Evolutionary conservation across 2,113 vertebrate genomes (phyloP).

Genomic region (Piprites chloris): DNA sequence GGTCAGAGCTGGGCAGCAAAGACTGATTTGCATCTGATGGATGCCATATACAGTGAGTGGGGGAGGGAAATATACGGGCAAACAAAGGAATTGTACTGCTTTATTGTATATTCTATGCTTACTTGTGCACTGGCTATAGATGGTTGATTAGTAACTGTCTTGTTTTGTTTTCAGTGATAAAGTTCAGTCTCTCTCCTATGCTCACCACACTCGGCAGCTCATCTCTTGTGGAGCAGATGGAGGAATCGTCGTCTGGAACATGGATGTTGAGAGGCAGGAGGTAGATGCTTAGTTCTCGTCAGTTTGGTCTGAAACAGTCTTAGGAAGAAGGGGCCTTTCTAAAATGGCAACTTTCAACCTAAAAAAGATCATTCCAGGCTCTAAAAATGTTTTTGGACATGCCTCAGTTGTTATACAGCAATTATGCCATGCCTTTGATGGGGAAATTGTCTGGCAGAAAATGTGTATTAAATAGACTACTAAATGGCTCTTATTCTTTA

Average conservation of each 20-base stretch:
- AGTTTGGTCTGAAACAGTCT: neutral
- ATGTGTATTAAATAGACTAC: neutral
- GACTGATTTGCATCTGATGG: neutral
- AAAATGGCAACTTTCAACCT: neutral
- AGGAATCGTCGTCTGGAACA: slow-evolving; percentile 96
- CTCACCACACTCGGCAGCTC: slow-evolving; percentile 92
- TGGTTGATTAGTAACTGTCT: neutral
- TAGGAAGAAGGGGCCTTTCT: neutral
- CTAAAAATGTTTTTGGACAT: neutral
- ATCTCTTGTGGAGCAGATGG: slow-evolving; percentile 95
- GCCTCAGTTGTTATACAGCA: neutral
- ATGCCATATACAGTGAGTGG: neutral
- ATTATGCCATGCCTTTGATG: neutral
- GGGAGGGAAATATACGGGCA: neutral
- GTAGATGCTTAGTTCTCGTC: slow-evolving; percentile 65
- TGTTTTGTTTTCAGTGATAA: slow-evolving; percentile 81
- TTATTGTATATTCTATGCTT: neutral
- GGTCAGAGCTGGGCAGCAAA: neutral
- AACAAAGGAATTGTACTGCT: neutral
- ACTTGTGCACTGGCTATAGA: neutral
- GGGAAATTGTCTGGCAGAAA: slow-evolving; percentile 9
- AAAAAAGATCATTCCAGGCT: neutral
- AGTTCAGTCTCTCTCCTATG: slow-evolving; percentile 93
- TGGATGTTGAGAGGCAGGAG: slow-evolving; percentile 97
- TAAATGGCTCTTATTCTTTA: neutral